phyloP scores from a whole-genome alignment of 2,888 invertebrate species.

The Cartodere bifasciata region DNA sequence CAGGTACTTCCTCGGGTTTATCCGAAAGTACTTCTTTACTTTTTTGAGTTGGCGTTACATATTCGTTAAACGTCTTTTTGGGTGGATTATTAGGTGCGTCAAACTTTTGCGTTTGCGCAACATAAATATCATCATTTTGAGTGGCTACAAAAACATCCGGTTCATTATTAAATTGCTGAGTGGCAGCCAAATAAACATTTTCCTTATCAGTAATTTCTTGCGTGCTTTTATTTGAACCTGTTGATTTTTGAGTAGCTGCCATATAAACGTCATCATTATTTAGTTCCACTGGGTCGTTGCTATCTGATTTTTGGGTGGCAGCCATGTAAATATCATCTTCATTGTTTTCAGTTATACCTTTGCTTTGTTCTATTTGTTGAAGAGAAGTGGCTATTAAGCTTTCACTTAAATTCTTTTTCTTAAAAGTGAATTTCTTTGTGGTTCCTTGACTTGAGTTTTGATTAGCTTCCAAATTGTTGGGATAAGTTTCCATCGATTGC shows the following conservation, averaged over 20 bases:
- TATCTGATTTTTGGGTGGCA: slow-evolving; percentile 6
- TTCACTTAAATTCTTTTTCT: too few relatives aligned
- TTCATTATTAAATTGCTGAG: not conserved
- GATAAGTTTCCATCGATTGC: not conserved
- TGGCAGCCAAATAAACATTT: slow-evolving; percentile 1
- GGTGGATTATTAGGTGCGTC: slow-evolving; percentile 1
- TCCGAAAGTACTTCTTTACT: not conserved
- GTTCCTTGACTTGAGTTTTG: not conserved
- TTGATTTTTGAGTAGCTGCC: slow-evolving; percentile 3
- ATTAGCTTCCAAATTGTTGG: not conserved
- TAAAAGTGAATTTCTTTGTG: too few relatives aligned
- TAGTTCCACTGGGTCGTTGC: slow-evolving; percentile 3
- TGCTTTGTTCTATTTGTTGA: too few relatives aligned
- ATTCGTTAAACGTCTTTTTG: too few relatives aligned
- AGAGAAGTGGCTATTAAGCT: too few relatives aligned
- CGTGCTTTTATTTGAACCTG: slow-evolving; percentile 7
- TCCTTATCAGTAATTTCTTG: slow-evolving; percentile 7
- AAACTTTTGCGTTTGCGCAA: slow-evolving; percentile 10
- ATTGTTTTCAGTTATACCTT: not conserved
- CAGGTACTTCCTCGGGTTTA: too few relatives aligned
- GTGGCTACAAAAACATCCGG: not conserved
- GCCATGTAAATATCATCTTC: slow-evolving; percentile 6
- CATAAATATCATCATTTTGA: slow-evolving; percentile 8
- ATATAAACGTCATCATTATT: slow-evolving; percentile 5
- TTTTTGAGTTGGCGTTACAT: slow-evolving; percentile 3